Base-by-base conservation (phyloP, 2,113 vertebrate genomes). In the Podarcis raffonei region DNA sequence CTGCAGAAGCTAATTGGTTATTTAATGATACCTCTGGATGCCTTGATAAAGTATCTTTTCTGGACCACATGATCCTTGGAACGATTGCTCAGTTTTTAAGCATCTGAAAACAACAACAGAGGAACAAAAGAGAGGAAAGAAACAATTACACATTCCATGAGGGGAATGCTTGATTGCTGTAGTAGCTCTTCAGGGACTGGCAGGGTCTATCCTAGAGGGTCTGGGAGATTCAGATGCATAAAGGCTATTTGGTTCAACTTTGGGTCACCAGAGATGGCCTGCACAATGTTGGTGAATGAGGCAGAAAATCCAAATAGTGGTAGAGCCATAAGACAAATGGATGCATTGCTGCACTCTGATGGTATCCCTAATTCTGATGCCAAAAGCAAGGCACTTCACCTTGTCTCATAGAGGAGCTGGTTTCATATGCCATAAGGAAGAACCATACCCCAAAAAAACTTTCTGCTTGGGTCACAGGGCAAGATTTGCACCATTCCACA, bases 61-160 rank as follows among this genome's bases (percentile, higher is more conserved):
- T 59, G 9, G 48, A 15, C 2, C 59, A 48, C 86, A 59, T 22
- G 25, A 8, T 89, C 39, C 90, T 74, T 77, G 81, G 85, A 92
- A 59, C 86, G 91, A 90, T 90, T 87, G 23, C 11, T 90, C 1
- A 80, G 91, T 91, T 89, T 68, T 80, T 88, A 78, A 89, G 87
- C 82, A 35, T 42, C 84, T 88, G 37, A 81, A 90, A 79, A 74
- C 68, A 4, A 32, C 15, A 35, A 32, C 11, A 77, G 18, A 42
- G 48, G 2, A 71, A 57, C 22, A 23, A 1, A 25, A n/a, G 16
- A 20, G 57, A 7, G 4, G 11, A 83, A 23, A 68, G 7, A 35
- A 65, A 86, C 84, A 32, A 79, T 89, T 39, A 23, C 62, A 3
- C 18, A 86, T 42, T 80, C 65, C 30, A 35, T 83, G 32, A 53